phyloP scores from a whole-genome alignment of 2,113 vertebrate genomes.

The Urocynchramus pylzowi region DNA sequence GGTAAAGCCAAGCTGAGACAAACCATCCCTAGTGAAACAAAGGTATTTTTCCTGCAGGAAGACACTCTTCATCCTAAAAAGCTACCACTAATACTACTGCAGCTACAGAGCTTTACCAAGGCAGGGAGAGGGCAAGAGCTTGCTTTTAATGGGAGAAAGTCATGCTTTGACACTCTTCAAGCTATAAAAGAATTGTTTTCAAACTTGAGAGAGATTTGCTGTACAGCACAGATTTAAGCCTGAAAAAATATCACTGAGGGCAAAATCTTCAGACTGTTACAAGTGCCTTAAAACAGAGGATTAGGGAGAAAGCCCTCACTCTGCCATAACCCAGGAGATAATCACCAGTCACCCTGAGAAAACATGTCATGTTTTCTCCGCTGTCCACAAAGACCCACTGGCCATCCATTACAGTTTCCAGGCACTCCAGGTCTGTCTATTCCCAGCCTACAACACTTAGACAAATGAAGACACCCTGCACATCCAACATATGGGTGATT shows the following conservation, averaged over 20 bases:
- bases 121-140: background rate
- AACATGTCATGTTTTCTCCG: background rate
- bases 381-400: background rate
- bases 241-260: background rate
- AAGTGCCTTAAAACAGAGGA: constrained; percentile 34
- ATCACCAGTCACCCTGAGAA: background rate
- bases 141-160: constrained; percentile 20
- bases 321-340: background rate
- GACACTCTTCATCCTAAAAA: background rate
- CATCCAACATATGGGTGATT: background rate
- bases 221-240: constrained; percentile 13
- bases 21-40: background rate
- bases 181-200: background rate
- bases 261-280: constrained; percentile 11
- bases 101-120: background rate
- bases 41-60: background rate
- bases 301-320: background rate
- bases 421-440: background rate
- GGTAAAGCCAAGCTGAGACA: background rate
- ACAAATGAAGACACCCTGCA: background rate
- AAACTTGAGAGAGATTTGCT: constrained; percentile 34
- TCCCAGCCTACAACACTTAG: background rate
- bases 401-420: background rate
- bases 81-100: background rate
- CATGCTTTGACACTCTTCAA: constrained; percentile 5